Evolutionary conservation across 2,113 vertebrate species (phyloP), one percentile per base, ranked within the genome.

Genomic region (Cryptotis parvus): DNA sequence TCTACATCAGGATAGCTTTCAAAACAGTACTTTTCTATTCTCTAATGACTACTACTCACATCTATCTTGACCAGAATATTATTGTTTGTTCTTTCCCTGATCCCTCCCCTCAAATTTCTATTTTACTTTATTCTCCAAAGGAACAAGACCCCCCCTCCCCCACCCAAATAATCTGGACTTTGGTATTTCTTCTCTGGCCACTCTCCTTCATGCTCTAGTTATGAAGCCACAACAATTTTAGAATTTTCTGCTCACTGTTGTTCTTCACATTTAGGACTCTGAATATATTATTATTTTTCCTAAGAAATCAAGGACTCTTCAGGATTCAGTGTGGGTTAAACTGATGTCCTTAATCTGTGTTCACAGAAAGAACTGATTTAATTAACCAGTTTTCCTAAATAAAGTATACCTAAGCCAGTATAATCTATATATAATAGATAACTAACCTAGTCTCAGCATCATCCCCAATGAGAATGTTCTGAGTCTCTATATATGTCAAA

Each of bases 381-480:
- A 90, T 49, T 6, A 58, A 58, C 20, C 18, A 83, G 29, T 66
- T 63, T 88, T 85, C 33, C 45, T 90, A 26, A 65, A 14, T 58
- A 91, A 90, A 92, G 4, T 69, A 76, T n/a, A n/a, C n/a, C n/a
- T n/a, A n/a, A n/a, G n/a, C n/a, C n/a, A n/a, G n/a, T n/a, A n/a
- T n/a, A n/a, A n/a, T n/a, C n/a, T n/a, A n/a, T n/a, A n/a, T n/a
- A n/a, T n/a, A n/a, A n/a, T n/a, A n/a, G n/a, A n/a, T n/a, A 65
- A 33, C 84, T 77, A 90, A 20, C 35, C 79, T 24, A 85, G 33
- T 20, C 20, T 8, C 49, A 58, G 39, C 77, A 74, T 82, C 10
- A 61, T 27, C 22, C 68, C 37, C 37, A 90, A 65, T 66, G 12
- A 84, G 31, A 95, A 87, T 31, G 73, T 31, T 95, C 33, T 87